Percentiles rank a stretch among this genome's conserved stretches.
These are phyloP conservation scores for Leiothrix lutea DNA, from an alignment of 2,113 vertebrate genomes.

Conservation along the genomic window DNA sequence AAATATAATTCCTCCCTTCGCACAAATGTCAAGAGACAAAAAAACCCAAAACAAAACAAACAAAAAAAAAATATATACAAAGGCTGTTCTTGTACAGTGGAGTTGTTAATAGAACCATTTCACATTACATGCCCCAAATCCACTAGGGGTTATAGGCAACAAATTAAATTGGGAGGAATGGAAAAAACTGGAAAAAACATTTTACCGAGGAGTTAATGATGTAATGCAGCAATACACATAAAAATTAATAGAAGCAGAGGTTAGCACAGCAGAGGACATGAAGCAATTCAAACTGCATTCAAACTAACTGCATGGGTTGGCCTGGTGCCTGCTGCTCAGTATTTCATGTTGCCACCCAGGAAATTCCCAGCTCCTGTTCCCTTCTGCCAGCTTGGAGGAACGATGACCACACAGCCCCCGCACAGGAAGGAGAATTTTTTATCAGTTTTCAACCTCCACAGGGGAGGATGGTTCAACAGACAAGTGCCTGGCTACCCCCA, in stretches of 20 bases:
- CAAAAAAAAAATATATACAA: neutral
- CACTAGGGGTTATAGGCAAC: neutral
- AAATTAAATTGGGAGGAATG: conserved; percentile 3
- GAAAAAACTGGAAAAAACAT: conserved; percentile 19
- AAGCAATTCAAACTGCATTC: neutral
- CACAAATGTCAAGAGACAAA: neutral
- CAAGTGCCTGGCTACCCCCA: neutral
- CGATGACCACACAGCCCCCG: neutral
- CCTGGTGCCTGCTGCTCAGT: neutral
- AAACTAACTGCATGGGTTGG: conserved; percentile 12
- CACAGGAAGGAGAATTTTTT: neutral
- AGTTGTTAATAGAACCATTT: conserved; percentile 14
- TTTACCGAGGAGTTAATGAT: conserved; percentile 30
- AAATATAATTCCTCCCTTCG: neutral
- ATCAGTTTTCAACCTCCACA: neutral
- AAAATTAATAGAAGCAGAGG: conserved; percentile 6
- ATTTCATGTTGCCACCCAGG: neutral
- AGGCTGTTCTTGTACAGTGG: neutral
- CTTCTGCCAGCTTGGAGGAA: neutral
- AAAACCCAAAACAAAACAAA: neutral
- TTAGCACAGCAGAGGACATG: conserved; percentile 21
- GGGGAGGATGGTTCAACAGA: neutral
- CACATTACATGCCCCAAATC: neutral
- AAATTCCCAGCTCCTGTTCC: neutral
- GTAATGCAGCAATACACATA: conserved; percentile 1